These are phyloP conservation scores for Phyllotreta cruciferae DNA, from an alignment of 2,888 invertebrate species.

Conservation along the genomic window DNA sequence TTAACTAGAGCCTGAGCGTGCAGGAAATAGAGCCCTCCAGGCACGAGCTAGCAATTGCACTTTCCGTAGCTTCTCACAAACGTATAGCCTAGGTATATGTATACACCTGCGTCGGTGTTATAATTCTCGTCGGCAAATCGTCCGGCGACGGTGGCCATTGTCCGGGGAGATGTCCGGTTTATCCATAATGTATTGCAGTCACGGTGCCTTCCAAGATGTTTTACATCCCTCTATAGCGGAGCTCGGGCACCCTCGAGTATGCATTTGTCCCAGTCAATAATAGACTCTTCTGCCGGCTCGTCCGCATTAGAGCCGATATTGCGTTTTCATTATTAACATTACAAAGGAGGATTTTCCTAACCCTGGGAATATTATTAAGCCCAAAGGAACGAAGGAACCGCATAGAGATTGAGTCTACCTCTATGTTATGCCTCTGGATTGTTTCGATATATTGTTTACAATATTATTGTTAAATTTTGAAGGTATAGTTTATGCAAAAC, in stretches of 20 bases:
- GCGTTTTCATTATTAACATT: constrained; percentile 39
- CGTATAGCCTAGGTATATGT: too few species aligned
- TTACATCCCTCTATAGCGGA: constrained; percentile 37
- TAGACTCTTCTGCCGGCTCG: constrained; percentile 33
- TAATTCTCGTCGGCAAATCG: constrained; percentile 30
- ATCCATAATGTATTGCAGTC: constrained; percentile 41
- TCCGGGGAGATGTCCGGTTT: constrained; percentile 37
- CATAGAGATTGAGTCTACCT: too few species aligned
- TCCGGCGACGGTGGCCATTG: constrained; percentile 30
- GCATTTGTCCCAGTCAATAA: constrained; percentile 42
- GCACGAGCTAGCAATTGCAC: constrained; percentile 22
- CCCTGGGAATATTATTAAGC: neutral
- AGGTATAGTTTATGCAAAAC: too few species aligned
- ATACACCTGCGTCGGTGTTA: constrained; percentile 19
- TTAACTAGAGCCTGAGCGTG: constrained; percentile 9
- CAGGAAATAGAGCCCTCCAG: constrained; percentile 16
- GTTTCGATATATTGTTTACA: too few species aligned
- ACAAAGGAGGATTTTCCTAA: constrained; percentile 23
- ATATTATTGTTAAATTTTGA: too few species aligned
- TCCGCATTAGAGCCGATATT: constrained; percentile 32
- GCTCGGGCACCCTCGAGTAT: constrained; percentile 29
- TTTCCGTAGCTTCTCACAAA: constrained; percentile 17
- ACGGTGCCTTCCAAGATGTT: constrained; percentile 39
- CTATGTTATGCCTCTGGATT: too few species aligned
- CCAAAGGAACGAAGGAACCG: too few species aligned